phyloP scores from a whole-genome alignment of 2,113 vertebrate genomes.

The human region GRCh38 chr5:20009501-20010000 shows the following conservation, averaged over 20 bases:
- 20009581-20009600: background rate
- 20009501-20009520: background rate
- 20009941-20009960: background rate
- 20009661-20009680: background rate
- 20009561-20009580: background rate
- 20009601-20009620: background rate
- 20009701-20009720: background rate
- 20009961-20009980: background rate
- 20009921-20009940: background rate
- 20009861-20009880: background rate
- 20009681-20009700: background rate
- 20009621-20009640: background rate
- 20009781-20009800: background rate
- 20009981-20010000: background rate
- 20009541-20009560: background rate
- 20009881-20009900: background rate
- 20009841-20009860: background rate
- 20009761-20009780: background rate
- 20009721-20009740: background rate
- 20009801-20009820: background rate
- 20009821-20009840: background rate
- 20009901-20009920: background rate
- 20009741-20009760: background rate
- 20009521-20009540: background rate
- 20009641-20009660: background rate